A percentile compares a stretch with the other conserved stretches of the same genome.
phyloP scores from a whole-genome alignment of 35 echinoderm and acorn worm genomes.

The Lytechinus pictus region DNA sequence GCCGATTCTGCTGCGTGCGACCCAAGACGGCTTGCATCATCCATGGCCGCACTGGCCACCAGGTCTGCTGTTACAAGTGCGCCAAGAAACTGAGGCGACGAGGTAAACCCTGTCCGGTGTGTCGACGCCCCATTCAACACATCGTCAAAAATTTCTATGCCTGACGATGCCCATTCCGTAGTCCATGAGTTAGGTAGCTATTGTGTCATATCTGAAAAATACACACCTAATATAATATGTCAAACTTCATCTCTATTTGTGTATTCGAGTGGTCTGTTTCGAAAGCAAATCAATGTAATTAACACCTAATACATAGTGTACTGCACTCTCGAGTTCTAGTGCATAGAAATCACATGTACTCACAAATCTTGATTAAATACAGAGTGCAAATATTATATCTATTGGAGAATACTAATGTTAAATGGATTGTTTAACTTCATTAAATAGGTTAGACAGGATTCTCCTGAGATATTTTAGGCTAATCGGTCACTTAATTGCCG shows the following conservation, averaged over 20 bases:
- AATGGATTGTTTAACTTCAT: too few species aligned
- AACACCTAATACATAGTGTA: too few species aligned
- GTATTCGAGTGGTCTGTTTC: background rate
- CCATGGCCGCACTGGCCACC: slow-evolving; percentile 86
- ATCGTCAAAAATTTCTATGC: slow-evolving; percentile 87
- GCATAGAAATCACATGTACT: too few species aligned
- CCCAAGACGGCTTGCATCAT: slow-evolving; percentile 89
- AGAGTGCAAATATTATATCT: too few species aligned
- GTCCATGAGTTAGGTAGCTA: background rate
- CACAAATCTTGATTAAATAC: too few species aligned
- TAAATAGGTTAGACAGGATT: too few species aligned
- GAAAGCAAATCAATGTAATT: background rate
- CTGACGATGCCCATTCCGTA: background rate
- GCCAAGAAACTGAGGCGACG: slow-evolving; percentile 86
- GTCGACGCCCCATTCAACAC: slow-evolving; percentile 82
- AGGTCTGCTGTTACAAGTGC: slow-evolving; percentile 93
- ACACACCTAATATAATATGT: background rate
- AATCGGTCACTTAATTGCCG: too few species aligned
- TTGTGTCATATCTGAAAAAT: background rate
- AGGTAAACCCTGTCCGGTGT: slow-evolving; percentile 94
- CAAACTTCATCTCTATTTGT: background rate
- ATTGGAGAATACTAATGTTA: too few species aligned
- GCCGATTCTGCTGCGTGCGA: slow-evolving; percentile 72
- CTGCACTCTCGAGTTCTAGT: too few species aligned
- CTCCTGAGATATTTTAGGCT: too few species aligned